phyloP scores from a whole-genome alignment of 2,888 invertebrate species.

The Luperina nickerlii region DNA sequence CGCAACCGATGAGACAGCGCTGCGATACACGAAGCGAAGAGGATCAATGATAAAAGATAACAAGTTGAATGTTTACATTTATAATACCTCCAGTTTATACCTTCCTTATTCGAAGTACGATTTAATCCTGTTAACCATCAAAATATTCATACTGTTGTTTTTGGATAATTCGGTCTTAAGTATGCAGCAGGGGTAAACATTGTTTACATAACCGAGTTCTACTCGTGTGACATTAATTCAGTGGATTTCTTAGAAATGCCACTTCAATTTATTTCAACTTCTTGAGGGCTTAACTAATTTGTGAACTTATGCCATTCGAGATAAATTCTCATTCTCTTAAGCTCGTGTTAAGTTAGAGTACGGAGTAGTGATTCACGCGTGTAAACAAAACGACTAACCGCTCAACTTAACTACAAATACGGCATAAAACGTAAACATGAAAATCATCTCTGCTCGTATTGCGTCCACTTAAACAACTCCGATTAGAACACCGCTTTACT shows the following conservation, averaged over 20 bases:
- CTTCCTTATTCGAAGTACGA: slow-evolving; percentile 13
- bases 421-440: slow-evolving; percentile 83
- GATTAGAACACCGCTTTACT: slow-evolving; percentile 74
- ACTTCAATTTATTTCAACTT: slow-evolving; percentile 49
- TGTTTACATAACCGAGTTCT: slow-evolving; percentile 52
- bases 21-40: slow-evolving; percentile 30
- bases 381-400: slow-evolving; percentile 82
- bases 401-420: slow-evolving; percentile 82
- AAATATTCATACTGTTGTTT: slow-evolving; percentile 31
- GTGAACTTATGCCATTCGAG: slow-evolving; percentile 58
- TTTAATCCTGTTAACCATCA: slow-evolving; percentile 28
- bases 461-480: slow-evolving; percentile 80
- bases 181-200: slow-evolving; percentile 57
- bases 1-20: slow-evolving; percentile 20
- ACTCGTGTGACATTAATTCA: slow-evolving; percentile 47
- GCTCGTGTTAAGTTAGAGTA: slow-evolving; percentile 77
- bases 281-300: slow-evolving; percentile 59
- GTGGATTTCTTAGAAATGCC: slow-evolving; percentile 44
- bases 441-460: slow-evolving; percentile 73
- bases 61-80: slow-evolving; percentile 39
- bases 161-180: slow-evolving; percentile 55
- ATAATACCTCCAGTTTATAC: slow-evolving; percentile 19
- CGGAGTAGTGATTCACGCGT: slow-evolving; percentile 82
- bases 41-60: slow-evolving; percentile 36
- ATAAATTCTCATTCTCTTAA: slow-evolving; percentile 72